Conservation (phyloP, 2,797 vertebrate species). For the Hydrophis major region DNA sequence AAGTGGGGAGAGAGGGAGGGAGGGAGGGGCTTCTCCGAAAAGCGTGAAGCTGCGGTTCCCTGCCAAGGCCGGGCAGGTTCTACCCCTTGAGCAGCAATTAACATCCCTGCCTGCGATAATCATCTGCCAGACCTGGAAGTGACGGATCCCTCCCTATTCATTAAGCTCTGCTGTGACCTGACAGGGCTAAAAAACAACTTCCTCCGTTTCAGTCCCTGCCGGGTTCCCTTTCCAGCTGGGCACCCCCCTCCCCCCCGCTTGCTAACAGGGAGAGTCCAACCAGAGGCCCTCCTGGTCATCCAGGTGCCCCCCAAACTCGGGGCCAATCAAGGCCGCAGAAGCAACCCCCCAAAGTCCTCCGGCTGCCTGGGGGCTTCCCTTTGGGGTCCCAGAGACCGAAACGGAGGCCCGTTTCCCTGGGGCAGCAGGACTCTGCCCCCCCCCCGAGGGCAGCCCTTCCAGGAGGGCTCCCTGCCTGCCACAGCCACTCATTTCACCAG, state of each 20-base stretch:
- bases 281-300: no score
- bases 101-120: background rate
- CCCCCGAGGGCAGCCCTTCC: background rate
- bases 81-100: background rate
- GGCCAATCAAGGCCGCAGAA: fast-evolving
- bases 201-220: background rate
- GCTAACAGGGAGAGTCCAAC: background rate
- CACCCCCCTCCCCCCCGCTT: background rate
- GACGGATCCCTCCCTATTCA: background rate
- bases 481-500: background rate
- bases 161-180: slow-evolving; percentile 4
- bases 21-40: background rate
- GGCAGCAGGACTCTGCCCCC: no score
- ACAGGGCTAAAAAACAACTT: background rate
- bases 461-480: no score
- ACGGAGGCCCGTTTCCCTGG: background rate
- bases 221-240: background rate
- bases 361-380: no score
- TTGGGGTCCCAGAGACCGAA: background rate
- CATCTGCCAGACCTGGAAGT: background rate
- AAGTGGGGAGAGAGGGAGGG: no score
- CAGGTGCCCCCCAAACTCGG: background rate
- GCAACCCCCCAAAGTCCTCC: background rate
- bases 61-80: background rate
- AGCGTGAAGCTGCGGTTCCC: background rate